A percentile compares a stretch with the other conserved stretches of the same genome.
phyloP scores from a whole-genome alignment of 2,113 vertebrate genomes.

The Eleginops maclovinus region DNA sequence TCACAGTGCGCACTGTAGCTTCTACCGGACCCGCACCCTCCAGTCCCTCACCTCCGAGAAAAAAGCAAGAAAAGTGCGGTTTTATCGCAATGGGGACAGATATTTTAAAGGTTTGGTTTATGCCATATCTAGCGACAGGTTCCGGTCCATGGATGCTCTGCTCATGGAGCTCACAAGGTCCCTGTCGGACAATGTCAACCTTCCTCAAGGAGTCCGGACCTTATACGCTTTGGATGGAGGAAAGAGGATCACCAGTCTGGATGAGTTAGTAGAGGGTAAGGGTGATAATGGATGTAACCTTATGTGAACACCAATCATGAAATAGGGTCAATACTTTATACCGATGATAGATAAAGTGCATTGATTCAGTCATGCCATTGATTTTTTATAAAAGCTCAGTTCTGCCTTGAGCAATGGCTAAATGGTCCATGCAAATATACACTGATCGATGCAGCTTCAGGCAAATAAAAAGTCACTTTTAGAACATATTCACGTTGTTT shows the following conservation, averaged over 20 bases:
- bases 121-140: conserved; percentile 93
- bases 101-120: conserved; percentile 97
- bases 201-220: conserved; percentile 94
- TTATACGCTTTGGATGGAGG: conserved; percentile 93
- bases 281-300: neutral
- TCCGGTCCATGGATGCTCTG: conserved; percentile 94
- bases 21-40: conserved; percentile 96
- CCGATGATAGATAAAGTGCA: conserved; percentile 8
- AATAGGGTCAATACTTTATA: neutral
- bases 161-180: conserved; percentile 95
- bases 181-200: conserved; percentile 94
- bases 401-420: neutral
- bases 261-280: conserved; percentile 95
- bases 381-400: conserved; percentile 41
- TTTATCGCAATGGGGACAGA: conserved; percentile 97
- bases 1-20: conserved; percentile 98
- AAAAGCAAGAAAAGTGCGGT: conserved; percentile 94
- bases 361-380: conserved; percentile 34
- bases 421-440: neutral
- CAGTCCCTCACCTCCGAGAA: conserved; percentile 97
- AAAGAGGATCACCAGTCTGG: conserved; percentile 90
- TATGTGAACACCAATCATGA: neutral
- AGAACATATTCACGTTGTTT: neutral
- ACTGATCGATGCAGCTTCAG: neutral
- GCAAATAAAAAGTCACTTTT: conserved; percentile 13